A percentile compares a stretch with the other conserved stretches of the same genome.
These are phyloP conservation scores for Eulemur mongoz DNA, from an alignment of 2,797 vertebrate species.

Conservation along the genomic window DNA sequence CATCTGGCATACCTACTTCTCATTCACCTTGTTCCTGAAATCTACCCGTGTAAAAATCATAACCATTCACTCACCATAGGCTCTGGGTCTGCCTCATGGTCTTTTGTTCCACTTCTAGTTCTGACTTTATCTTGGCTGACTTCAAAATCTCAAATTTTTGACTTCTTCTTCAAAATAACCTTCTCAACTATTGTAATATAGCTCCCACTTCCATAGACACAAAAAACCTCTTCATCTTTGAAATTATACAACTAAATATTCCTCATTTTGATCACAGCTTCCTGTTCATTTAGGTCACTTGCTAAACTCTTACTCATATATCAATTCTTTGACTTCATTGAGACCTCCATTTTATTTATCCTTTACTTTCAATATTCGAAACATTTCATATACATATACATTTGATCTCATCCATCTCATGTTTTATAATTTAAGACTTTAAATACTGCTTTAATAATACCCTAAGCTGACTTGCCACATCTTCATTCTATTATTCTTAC, in stretches of 20 bases:
- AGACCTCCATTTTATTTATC: neutral
- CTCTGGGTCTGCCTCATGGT: neutral
- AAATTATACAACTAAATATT: neutral
- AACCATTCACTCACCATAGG: neutral
- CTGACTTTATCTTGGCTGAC: neutral
- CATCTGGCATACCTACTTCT: neutral
- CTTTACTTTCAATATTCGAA: neutral
- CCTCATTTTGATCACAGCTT: neutral
- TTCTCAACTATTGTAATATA: neutral
- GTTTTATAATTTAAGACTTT: slow-evolving; percentile 34
- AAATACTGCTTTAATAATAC: neutral
- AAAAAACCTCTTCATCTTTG: neutral
- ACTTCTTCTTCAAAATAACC: slow-evolving; percentile 23
- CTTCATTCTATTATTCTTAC: neutral
- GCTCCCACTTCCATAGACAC: neutral
- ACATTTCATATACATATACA: neutral
- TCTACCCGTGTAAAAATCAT: neutral
- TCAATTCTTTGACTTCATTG: neutral
- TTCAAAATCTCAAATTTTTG: slow-evolving; percentile 6
- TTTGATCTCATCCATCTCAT: neutral
- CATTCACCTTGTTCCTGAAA: neutral
- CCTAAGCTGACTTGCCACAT: neutral
- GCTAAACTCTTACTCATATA: neutral
- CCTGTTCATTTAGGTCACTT: neutral
- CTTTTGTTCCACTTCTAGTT: neutral